These are phyloP conservation scores for Ptychodera flava DNA, from an alignment of 35 echinoderm and acorn worm genomes.

Conservation along the genomic window DNA sequence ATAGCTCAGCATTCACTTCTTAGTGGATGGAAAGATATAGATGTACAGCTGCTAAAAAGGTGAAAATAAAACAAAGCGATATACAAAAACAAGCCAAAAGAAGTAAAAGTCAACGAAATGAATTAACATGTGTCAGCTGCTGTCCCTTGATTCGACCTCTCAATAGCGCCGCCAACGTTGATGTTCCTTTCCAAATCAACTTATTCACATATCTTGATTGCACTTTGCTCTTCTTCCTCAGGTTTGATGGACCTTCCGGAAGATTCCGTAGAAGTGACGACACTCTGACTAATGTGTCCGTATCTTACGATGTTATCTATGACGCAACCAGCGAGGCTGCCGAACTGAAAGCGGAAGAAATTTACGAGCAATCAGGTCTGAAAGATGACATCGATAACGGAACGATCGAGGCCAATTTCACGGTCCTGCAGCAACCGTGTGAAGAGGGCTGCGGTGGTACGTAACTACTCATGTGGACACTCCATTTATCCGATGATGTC, in stretches of 20 bases:
- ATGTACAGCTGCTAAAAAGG: too few species aligned
- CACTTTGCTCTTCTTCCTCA: not conserved
- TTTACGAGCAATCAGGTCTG: not conserved
- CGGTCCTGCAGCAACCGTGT: not conserved
- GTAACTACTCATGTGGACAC: too few species aligned
- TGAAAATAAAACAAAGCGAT: too few species aligned
- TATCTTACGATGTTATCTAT: not conserved
- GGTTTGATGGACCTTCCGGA: not conserved
- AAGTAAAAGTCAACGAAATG: not conserved
- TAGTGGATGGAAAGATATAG: too few species aligned
- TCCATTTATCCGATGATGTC: too few species aligned
- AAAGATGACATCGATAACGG: not conserved
- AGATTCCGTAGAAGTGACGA: not conserved
- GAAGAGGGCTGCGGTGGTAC: not conserved
- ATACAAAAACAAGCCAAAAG: not conserved
- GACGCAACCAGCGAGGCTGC: not conserved
- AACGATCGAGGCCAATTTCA: not conserved
- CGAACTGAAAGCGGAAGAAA: not conserved
- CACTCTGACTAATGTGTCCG: not conserved
- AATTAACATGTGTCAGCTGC: not conserved
- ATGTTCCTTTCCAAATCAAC: not conserved
- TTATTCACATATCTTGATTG: not conserved
- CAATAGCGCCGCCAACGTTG: too few species aligned
- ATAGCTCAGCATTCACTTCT: too few species aligned
- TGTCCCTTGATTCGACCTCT: too few species aligned